Conservation (phyloP, 2,888 invertebrate species). For the Cheilosia urbana region DNA sequence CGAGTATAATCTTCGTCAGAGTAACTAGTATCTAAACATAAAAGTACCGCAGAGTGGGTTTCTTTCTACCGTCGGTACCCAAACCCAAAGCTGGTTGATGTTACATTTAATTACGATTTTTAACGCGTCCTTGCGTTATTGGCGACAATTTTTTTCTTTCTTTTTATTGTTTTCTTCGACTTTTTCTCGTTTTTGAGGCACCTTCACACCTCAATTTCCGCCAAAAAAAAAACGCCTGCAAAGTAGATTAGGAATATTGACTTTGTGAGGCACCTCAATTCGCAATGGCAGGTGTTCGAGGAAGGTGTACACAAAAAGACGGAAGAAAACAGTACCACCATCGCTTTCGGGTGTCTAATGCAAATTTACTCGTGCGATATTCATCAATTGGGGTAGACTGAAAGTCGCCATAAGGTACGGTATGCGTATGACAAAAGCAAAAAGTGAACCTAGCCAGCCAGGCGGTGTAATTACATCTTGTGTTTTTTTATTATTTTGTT, state of each 20-base stretch:
- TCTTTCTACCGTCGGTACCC: neutral
- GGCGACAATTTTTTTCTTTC: slow-evolving; percentile 13
- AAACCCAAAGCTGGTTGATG: slow-evolving; percentile 9
- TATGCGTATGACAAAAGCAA: slow-evolving; percentile 10
- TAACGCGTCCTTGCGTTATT: slow-evolving; percentile 58
- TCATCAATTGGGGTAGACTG: slow-evolving; percentile 46
- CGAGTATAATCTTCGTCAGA: neutral
- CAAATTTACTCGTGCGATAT: slow-evolving; percentile 41
- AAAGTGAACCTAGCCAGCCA: slow-evolving; percentile 7
- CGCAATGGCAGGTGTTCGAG: slow-evolving; percentile 22
- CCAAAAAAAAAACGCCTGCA: neutral
- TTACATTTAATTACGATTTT: slow-evolving; percentile 59
- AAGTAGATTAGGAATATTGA: slow-evolving; percentile 5
- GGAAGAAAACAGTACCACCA: neutral
- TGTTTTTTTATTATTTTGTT: neutral
- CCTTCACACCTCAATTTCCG: neutral
- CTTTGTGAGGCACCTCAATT: slow-evolving; percentile 3
- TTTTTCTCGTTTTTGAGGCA: neutral
- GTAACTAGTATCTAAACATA: no score
- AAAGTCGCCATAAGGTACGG: slow-evolving; percentile 51
- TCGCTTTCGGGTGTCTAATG: slow-evolving; percentile 10
- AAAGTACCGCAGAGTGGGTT: no score
- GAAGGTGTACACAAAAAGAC: neutral
- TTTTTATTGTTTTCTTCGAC: slow-evolving; percentile 5
- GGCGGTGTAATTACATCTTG: slow-evolving; percentile 37